phyloP scores from a whole-genome alignment of 1,140 invertebrate species.

The Anoplophora glabripennis region DNA sequence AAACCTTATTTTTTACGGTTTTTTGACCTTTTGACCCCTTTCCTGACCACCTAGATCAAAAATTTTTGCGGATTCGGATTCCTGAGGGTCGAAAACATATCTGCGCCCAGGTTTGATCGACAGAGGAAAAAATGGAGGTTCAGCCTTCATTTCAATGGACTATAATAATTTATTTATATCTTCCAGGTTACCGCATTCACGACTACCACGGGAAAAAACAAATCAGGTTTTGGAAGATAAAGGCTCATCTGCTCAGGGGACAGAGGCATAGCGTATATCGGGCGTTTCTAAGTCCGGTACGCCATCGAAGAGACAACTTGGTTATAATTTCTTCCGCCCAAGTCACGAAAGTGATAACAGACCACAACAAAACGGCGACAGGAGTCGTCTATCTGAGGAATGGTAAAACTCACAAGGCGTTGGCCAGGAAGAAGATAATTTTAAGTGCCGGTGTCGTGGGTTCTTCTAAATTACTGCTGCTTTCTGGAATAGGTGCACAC shows the following conservation, averaged over 20 bases:
- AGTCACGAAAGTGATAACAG: constrained; percentile 63
- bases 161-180: too few species aligned
- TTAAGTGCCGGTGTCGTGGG: constrained; percentile 71
- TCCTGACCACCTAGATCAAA: too few species aligned
- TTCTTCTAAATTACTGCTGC: constrained; percentile 73
- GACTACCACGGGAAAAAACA: constrained; percentile 76
- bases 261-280: too few species aligned
- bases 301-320: constrained; percentile 57
- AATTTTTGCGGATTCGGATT: too few species aligned
- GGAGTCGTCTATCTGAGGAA: constrained; percentile 60
- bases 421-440: constrained; percentile 63
- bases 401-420: constrained; percentile 47
- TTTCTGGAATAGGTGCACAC: constrained; percentile 57
- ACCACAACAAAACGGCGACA: constrained; percentile 54
- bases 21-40: too few species aligned
- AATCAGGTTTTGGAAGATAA: constrained; percentile 52
- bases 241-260: constrained; percentile 30
- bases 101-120: too few species aligned
- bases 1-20: too few species aligned
- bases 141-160: too few species aligned
- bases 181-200: constrained; percentile 56
- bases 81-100: too few species aligned
- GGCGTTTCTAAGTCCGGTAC: too few species aligned
- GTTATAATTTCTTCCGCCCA: constrained; percentile 56
- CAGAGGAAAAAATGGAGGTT: too few species aligned